Conservation (phyloP, 92 coral and sea anemone species). For the Bergia puertoricense region DNA sequence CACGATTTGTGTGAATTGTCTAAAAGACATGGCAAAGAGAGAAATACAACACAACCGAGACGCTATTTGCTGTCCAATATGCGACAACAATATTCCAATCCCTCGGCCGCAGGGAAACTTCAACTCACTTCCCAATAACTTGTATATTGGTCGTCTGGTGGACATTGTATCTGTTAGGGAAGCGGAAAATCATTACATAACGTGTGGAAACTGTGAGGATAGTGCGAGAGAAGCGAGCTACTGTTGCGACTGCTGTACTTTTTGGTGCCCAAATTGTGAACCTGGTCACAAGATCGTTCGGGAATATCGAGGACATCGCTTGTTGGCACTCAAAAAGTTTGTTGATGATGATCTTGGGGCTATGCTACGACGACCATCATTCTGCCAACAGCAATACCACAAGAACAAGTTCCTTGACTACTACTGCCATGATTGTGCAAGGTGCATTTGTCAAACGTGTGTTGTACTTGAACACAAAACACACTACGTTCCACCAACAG, state of each 20-base stretch:
- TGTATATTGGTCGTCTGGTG: slow-evolving; percentile 4
- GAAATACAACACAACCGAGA: neutral
- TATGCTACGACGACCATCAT: neutral
- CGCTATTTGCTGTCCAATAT: slow-evolving; percentile 1
- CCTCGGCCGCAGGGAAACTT: no score
- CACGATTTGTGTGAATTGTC: no score
- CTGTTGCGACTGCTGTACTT: slow-evolving; percentile 25
- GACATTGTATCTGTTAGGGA: slow-evolving; percentile 20
- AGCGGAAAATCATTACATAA: slow-evolving; percentile 9
- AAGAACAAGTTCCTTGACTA: slow-evolving; percentile 4
- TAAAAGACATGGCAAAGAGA: no score
- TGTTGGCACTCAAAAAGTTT: slow-evolving; percentile 35
- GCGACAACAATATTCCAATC: no score
- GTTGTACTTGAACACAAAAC: neutral
- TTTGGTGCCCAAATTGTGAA: slow-evolving; percentile 30
- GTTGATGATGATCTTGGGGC: slow-evolving; percentile 20
- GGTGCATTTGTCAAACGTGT: slow-evolving; percentile 9
- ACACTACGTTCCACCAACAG: neutral
- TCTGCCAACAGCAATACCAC: slow-evolving; percentile 19
- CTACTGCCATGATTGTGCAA: slow-evolving; percentile 21
- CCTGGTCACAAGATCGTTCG: slow-evolving; percentile 15
- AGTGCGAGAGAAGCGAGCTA: neutral
- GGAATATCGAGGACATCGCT: slow-evolving; percentile 20
- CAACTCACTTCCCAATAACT: neutral
- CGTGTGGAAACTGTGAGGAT: slow-evolving; percentile 35